Evolutionary conservation across 2,113 vertebrate genomes (phyloP).

Genomic region (Syrmaticus mikado): DNA sequence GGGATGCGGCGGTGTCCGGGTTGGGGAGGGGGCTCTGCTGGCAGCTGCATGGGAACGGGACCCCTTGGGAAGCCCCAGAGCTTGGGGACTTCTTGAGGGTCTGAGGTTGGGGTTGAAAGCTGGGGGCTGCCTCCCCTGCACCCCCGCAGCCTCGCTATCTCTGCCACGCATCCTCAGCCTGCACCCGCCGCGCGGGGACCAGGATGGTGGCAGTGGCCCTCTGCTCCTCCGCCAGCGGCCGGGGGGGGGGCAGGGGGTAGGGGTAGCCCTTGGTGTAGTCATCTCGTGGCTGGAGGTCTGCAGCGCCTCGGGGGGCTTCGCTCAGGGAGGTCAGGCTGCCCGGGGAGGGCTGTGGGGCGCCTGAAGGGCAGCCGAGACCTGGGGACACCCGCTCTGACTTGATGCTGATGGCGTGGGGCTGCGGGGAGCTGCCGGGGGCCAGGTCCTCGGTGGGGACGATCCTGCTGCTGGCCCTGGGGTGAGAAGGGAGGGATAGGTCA

Average conservation of each 20-base stretch:
- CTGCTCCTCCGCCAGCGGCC: constrained; percentile 72
- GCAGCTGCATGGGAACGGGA: not conserved
- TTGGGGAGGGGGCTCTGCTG: not conserved
- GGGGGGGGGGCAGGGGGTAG: constrained; percentile 58
- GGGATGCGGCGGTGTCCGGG: not conserved
- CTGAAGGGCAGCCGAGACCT: constrained; percentile 75
- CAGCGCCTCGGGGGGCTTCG: constrained; percentile 40
- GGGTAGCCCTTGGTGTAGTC: constrained; percentile 81
- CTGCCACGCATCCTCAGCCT: constrained; percentile 83
- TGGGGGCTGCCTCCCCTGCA: not conserved
- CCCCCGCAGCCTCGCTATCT: constrained; percentile 77
- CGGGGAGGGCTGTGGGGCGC: constrained; percentile 70
- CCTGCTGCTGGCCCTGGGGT: constrained; percentile 71
- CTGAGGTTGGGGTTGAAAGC: not conserved
- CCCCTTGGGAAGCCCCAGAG: not conserved
- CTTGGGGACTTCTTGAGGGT: not conserved
- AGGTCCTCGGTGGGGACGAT: constrained; percentile 71
- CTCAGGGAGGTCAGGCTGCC: constrained; percentile 64
- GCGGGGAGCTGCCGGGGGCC: constrained; percentile 58
- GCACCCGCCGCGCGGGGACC: constrained; percentile 67
- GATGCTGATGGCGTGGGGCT: constrained; percentile 83
- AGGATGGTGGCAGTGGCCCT: constrained; percentile 44
- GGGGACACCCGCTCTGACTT: constrained; percentile 91
- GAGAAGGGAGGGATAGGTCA: not conserved
- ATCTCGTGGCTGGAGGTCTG: constrained; percentile 61